Conservation (phyloP, 2,113 vertebrate genomes). For the Lophochroa leadbeateri region DNA sequence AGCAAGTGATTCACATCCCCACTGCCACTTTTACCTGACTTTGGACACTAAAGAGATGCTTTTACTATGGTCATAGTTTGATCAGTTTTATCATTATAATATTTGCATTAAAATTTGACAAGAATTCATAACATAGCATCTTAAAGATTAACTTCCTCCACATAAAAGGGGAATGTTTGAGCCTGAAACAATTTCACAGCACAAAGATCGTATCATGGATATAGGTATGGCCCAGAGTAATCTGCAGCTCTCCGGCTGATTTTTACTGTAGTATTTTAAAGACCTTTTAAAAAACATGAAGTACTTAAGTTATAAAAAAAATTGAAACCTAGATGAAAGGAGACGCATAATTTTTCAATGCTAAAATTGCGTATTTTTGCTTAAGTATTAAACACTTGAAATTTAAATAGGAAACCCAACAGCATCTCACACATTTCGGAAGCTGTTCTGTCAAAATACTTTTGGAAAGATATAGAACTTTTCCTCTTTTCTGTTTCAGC, state of each 20-base stretch:
- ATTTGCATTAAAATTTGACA: background rate
- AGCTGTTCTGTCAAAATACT: background rate
- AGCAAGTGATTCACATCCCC: slow-evolving; percentile 1
- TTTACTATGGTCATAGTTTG: background rate
- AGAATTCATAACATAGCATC: background rate
- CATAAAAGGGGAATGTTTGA: background rate
- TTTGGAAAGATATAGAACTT: background rate
- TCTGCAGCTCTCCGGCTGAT: background rate
- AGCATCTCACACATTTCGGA: background rate
- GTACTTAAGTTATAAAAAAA: background rate
- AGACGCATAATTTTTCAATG: background rate
- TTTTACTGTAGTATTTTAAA: background rate
- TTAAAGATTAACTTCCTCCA: background rate
- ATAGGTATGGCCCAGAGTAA: background rate
- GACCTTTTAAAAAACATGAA: background rate
- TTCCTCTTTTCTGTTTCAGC: background rate
- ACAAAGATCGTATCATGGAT: background rate
- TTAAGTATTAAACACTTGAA: slow-evolving; percentile 5
- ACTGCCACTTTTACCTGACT: slow-evolving; percentile 6
- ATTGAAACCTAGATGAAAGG: background rate
- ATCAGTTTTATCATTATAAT: background rate
- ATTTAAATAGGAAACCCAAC: slow-evolving; percentile 42
- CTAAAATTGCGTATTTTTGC: background rate
- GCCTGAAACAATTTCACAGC: background rate
- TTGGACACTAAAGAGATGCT: background rate